phyloP scores from a whole-genome alignment of 2,888 invertebrate species.

The Lasioglossum figueresi region DNA sequence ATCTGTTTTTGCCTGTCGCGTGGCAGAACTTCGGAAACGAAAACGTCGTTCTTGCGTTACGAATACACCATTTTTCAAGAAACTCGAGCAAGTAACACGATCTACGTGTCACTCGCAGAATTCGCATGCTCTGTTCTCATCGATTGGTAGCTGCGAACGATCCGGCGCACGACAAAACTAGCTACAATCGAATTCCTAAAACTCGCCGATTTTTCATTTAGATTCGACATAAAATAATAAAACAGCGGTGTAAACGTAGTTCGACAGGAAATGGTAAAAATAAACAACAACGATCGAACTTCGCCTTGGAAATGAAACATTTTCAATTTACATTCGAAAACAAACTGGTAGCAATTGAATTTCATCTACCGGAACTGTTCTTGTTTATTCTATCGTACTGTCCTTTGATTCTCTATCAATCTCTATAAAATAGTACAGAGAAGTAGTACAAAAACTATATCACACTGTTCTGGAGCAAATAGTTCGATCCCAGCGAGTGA shows the following conservation, averaged over 20 bases:
- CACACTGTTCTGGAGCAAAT: background rate
- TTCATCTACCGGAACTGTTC: background rate
- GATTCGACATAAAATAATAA: background rate
- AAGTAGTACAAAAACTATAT: too few relatives aligned
- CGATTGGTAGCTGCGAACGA: background rate
- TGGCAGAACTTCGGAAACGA: background rate
- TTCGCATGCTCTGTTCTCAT: background rate
- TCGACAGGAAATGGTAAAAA: background rate
- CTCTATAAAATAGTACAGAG: too few relatives aligned
- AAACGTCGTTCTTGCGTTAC: background rate
- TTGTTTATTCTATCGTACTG: background rate
- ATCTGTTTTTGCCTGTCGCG: background rate
- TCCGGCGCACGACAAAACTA: background rate
- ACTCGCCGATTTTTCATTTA: background rate
- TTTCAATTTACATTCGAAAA: background rate
- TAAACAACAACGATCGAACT: background rate
- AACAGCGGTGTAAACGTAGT: background rate
- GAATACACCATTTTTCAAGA: background rate
- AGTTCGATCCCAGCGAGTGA: background rate
- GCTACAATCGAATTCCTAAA: background rate
- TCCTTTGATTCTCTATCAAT: too few relatives aligned
- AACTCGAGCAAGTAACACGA: background rate
- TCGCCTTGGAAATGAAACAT: background rate
- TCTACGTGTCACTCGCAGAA: background rate
- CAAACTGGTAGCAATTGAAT: background rate